A percentile compares a stretch with the other conserved stretches of the same genome.
phyloP scores from a whole-genome alignment of 2,113 vertebrate genomes.

The Hypomesus transpacificus region DNA sequence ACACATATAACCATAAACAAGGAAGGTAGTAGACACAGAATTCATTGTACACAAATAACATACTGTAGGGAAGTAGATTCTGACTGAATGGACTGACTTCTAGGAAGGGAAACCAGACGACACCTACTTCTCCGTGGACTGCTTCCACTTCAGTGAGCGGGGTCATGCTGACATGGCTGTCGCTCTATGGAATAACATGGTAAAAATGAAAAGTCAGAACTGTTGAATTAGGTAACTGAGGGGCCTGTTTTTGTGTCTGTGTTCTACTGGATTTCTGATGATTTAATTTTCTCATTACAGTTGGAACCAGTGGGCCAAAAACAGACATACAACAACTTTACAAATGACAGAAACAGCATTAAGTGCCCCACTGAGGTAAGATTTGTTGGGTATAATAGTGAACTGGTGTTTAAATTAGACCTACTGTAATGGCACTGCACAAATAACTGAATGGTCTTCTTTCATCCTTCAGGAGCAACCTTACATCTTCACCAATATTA shows the following conservation, averaged over 20 bases:
- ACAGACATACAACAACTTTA: constrained; percentile 83
- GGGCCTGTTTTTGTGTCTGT: background rate
- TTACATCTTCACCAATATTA: constrained; percentile 78
- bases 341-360: constrained; percentile 73
- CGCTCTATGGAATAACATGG: constrained; percentile 95
- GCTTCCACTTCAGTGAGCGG: constrained; percentile 85
- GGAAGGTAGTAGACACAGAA: background rate
- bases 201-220: constrained; percentile 49
- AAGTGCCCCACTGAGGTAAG: constrained; percentile 84
- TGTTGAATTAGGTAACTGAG: background rate
- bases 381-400: constrained; percentile 9
- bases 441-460: background rate
- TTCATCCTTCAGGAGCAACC: constrained; percentile 75
- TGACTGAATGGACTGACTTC: background rate
- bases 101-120: constrained; percentile 75
- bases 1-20: background rate
- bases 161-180: constrained; percentile 85
- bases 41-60: background rate
- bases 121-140: constrained; percentile 85
- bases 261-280: background rate
- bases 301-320: constrained; percentile 85
- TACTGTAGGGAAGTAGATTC: background rate
- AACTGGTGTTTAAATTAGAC: too few relatives aligned
- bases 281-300: constrained; percentile 60
- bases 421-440: background rate